Evolutionary conservation across 2,888 invertebrate species (phyloP), one percentile per base, ranked within the genome.

Genomic region (Hirtodrosophila histrioides): DNA sequence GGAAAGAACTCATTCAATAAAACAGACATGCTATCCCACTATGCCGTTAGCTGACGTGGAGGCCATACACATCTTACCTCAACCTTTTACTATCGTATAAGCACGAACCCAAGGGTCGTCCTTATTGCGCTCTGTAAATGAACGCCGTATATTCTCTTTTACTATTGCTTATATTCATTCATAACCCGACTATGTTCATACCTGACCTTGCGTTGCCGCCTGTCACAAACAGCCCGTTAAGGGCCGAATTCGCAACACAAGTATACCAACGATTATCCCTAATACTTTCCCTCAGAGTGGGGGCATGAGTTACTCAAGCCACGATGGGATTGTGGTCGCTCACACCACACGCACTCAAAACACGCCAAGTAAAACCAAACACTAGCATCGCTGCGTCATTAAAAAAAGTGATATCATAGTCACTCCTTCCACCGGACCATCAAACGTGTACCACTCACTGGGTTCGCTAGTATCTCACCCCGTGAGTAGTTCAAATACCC

Each of bases 71-170:
- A 31, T 17, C 35, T 35, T 48, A 8, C 35, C 17, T 23, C n/a
- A 35, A 10, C 41, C 56, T 48, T 48, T 11, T 5, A 48, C 48
- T 48, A 35, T 12, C 35, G 48, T 23, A n/a, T 41, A 57, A 36
- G 10, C 40, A 29, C 33, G 24, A 27, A 33, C 49, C 49, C 35
- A 43, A 6, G 49, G 41, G 11, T 36, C 43, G n/a, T 49, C 12
- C 49, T 57, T 45, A 55, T 45, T 29, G 8, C 45, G 45, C 3
- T 50, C 36, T 3, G 37, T 9, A n/a, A 57, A 49, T 5, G 41
- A 29, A 1, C 49, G 57, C 43, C 49, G 43, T 3, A 36, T 43
- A 9, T 7, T 5, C 3, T 57, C 36, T 49, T 57, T 49, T 11
- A 43, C 43, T 6, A 35, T 33, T 40, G 40, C 33, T 48, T 56